These are phyloP conservation scores for Thereva nobilitata DNA, from an alignment of 2,888 invertebrate species.

Conservation along the genomic window DNA sequence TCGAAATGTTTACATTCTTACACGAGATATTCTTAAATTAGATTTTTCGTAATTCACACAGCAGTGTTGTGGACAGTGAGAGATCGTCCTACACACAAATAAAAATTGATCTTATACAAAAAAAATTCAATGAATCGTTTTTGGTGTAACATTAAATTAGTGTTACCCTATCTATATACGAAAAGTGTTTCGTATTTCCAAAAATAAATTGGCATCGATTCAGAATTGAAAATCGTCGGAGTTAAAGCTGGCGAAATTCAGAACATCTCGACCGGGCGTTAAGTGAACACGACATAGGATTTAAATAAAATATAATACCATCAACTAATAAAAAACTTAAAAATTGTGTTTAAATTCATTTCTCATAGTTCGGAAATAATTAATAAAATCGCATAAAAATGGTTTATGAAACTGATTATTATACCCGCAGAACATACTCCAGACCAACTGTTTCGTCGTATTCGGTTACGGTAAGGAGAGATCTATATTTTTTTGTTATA, in stretches of 20 bases:
- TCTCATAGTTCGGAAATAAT: constrained; percentile 15
- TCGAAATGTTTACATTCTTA: constrained; percentile 23
- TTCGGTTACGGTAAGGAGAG: constrained; percentile 77
- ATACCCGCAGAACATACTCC: constrained; percentile 82
- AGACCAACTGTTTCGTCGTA: constrained; percentile 72
- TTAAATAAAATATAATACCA: constrained; percentile 41
- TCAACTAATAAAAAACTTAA: neutral
- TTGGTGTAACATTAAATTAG: neutral
- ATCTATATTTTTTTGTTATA: constrained; percentile 15
- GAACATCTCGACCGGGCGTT: constrained; percentile 58
- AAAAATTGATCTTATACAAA: neutral
- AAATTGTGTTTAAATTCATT: constrained; percentile 40
- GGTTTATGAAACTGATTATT: constrained; percentile 93
- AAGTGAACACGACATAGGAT: constrained; percentile 52
- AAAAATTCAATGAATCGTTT: constrained; percentile 30
- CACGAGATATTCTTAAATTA: constrained; percentile 42
- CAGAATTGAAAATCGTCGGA: constrained; percentile 50
- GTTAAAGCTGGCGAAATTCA: constrained; percentile 49
- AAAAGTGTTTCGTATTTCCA: constrained; percentile 48
- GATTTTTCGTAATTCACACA: constrained; percentile 42
- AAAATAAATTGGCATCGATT: constrained; percentile 56
- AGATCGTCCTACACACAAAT: too few species aligned
- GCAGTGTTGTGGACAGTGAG: neutral
- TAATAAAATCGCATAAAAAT: constrained; percentile 61
- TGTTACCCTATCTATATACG: constrained; percentile 13